Conservation (phyloP, 2,113 vertebrate genomes). For the Elephas maximus region DNA sequence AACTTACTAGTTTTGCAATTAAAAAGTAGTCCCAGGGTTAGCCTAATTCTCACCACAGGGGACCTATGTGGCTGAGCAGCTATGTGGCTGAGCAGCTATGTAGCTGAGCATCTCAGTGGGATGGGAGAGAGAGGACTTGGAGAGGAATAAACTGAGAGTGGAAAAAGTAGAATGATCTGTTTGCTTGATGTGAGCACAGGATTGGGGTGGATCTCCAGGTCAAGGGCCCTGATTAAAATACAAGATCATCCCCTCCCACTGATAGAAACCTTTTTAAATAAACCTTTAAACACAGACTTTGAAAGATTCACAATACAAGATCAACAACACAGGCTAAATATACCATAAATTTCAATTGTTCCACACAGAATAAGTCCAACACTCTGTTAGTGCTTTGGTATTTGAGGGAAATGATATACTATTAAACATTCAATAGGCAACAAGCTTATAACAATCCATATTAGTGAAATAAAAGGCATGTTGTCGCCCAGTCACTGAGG, state of each 20-base stretch:
- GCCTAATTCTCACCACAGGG: neutral
- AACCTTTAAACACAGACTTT: slow-evolving; percentile 24
- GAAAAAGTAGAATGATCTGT: neutral
- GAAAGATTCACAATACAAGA: neutral
- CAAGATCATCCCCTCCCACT: neutral
- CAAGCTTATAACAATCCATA: neutral
- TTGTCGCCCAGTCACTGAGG: neutral
- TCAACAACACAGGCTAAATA: neutral
- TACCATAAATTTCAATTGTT: slow-evolving; percentile 1
- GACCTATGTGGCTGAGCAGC: neutral
- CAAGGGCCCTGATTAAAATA: neutral
- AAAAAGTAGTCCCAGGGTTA: neutral
- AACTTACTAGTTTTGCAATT: neutral
- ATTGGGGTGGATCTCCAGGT: neutral
- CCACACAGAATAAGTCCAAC: neutral
- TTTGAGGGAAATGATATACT: neutral
- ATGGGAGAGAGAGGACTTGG: neutral
- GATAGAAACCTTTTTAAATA: neutral
- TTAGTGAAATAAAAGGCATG: neutral
- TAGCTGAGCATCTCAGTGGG: neutral
- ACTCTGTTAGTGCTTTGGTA: neutral
- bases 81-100: neutral
- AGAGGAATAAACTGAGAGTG: neutral
- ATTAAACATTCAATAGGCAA: neutral
- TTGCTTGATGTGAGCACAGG: neutral